Evolutionary conservation across 2,113 vertebrate genomes (phyloP).

Genomic region (Cacatua alba): DNA sequence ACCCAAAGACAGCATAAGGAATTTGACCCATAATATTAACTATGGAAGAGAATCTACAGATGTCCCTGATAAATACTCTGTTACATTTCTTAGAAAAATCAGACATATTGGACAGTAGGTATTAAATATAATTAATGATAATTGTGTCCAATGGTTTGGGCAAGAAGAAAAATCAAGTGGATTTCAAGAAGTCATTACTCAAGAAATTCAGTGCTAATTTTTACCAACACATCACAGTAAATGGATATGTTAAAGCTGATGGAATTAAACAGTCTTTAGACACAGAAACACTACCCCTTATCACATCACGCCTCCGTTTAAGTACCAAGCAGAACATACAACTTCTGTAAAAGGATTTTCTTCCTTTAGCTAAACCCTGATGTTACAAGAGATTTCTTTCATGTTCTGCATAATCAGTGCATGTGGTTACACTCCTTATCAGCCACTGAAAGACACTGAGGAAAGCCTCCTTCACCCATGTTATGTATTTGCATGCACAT

Average conservation of each 20-base stretch:
- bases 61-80: not conserved
- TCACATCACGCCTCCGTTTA: not conserved
- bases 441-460: not conserved
- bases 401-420: not conserved
- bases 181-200: not conserved
- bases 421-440: rapidly evolving
- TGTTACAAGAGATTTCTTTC: not conserved
- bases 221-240: not conserved
- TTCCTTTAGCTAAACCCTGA: not conserved
- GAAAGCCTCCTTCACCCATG: not conserved
- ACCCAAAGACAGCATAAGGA: not conserved
- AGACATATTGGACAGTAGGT: not conserved
- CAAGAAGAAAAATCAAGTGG: not conserved
- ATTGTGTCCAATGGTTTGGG: not conserved
- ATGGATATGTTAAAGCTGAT: not conserved
- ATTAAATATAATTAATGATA: not conserved
- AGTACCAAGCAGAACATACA: not conserved
- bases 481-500: not conserved
- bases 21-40: not conserved
- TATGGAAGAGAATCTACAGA: not conserved
- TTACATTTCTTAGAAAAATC: not conserved
- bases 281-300: not conserved
- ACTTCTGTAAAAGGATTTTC: not conserved
- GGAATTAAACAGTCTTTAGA: not conserved
- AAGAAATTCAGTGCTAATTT: not conserved